Base-by-base conservation (phyloP, 2,797 vertebrate species). In the Mallotus villosus region DNA sequence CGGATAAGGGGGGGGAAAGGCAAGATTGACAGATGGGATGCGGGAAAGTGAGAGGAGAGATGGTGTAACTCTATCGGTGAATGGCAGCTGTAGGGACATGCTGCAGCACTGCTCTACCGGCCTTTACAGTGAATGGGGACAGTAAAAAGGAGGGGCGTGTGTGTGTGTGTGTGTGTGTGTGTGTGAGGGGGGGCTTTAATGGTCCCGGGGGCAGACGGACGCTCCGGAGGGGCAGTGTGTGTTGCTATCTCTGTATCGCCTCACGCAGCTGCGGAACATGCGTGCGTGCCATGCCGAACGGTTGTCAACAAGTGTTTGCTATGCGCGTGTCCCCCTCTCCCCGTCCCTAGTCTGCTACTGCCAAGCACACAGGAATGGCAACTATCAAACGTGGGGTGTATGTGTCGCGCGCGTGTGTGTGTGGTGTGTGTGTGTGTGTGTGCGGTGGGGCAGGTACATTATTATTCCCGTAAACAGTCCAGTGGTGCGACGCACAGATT, bases 91-190 rank as follows among this genome's bases (percentile, higher is more conserved):
- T 21, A 57, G 55, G 21, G 55, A 57, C 55, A 81, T 77, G 75
- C 60, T 83, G 67, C 77, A 76, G 78, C 72, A 69, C 82, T 0
- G 49, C 68, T 61, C 76, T 73, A 59, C 46, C 37, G 76, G 81
- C 78, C 68, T 70, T 89, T 81, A 81, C 80, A 83, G 77, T 64
- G n/a, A 74, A 70, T 72, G 72, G 68, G 69, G 29, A n/a, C 74
- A 32, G 25, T 25, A 82, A 67, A 55, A 81, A 76, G 29, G 29
- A 32, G 5, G 29, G 5, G 29, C 1, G 29, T 32, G 29, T 32
- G 29, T 32, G 29, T 32, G 29, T 4, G 29, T 32, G 29, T 32
- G 29, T 32, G 29, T 32, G 29, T 4, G 29, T 4, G 29, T 0
- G 4, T 1, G 29, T 0, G 29, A 4, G 29, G 29, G 29, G 29